A percentile compares a stretch with the other conserved stretches of the same genome.
Conservation (phyloP, 2,797 vertebrate species). For the Squalus acanthias region DNA sequence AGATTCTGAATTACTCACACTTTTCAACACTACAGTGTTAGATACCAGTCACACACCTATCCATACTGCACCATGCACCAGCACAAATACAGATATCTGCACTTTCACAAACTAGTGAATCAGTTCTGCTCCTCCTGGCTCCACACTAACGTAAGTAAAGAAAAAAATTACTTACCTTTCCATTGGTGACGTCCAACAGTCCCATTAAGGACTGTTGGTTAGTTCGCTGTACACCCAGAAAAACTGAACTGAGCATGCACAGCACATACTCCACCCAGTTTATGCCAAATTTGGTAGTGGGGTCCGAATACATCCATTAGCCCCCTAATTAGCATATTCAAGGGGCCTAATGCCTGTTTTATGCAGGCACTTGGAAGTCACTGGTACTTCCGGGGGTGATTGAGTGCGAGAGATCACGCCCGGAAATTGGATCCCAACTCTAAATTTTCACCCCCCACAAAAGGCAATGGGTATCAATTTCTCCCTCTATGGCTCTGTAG, state of each 20-base stretch:
- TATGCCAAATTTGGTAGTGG: background rate
- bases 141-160: too few relatives aligned
- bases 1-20: background rate
- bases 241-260: background rate
- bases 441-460: too few relatives aligned
- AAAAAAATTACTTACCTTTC: too few relatives aligned
- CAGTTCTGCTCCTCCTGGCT: too few relatives aligned
- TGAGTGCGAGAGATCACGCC: too few relatives aligned
- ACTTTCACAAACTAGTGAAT: background rate
- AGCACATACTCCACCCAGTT: background rate
- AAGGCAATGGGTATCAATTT: too few relatives aligned
- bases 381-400: too few relatives aligned
- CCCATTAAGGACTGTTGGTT: background rate
- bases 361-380: too few relatives aligned
- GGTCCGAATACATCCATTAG: background rate
- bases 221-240: background rate
- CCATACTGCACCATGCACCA: background rate
- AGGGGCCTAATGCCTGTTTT: too few relatives aligned
- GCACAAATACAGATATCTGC: background rate
- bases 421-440: too few relatives aligned
- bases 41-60: background rate
- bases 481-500: too few relatives aligned
- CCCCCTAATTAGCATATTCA: background rate
- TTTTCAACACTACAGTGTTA: background rate
- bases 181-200: too few relatives aligned